These are phyloP conservation scores for Burhinus bistriatus DNA, from an alignment of 2,113 vertebrate genomes.

Conservation along the genomic window DNA sequence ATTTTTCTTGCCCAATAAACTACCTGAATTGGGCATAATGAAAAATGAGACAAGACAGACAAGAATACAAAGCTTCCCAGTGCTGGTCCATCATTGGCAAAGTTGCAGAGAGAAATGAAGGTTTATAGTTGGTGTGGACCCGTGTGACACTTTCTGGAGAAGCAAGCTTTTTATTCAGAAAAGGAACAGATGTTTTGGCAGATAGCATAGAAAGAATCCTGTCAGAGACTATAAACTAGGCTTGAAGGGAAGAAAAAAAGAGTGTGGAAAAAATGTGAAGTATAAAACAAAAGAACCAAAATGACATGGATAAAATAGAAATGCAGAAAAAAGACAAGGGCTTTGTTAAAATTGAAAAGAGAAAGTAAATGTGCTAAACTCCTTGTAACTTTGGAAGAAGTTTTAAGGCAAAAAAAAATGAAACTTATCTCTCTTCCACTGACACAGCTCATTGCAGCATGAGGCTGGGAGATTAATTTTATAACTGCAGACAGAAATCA, in stretches of 20 bases:
- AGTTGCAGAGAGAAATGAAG: background rate
- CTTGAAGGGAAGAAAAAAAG: conserved; percentile 46
- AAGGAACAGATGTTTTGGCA: conserved; percentile 75
- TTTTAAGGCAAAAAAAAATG: conserved; percentile 15
- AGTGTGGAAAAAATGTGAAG: conserved; percentile 54
- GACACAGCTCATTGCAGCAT: conserved; percentile 52
- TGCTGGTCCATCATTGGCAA: conserved; percentile 1
- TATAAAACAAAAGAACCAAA: conserved; percentile 66
- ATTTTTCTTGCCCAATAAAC: background rate
- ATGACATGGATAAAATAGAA: conserved; percentile 68
- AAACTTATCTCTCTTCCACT: conserved; percentile 55
- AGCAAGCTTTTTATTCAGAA: conserved; percentile 68
- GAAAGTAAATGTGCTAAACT: conserved; percentile 40
- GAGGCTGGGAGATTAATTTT: conserved; percentile 57
- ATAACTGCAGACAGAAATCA: conserved; percentile 62
- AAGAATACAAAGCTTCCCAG: conserved; percentile 16
- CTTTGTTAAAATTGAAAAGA: conserved; percentile 62
- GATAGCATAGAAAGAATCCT: conserved; percentile 70
- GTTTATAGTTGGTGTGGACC: conserved; percentile 55
- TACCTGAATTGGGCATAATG: background rate
- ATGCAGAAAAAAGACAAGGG: conserved; percentile 36
- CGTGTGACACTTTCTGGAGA: conserved; percentile 58
- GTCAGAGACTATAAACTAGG: conserved; percentile 72
- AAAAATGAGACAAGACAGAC: conserved; percentile 25
- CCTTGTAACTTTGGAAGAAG: conserved; percentile 54